Conservation (phyloP, 2,797 vertebrate genomes). For the Morus bassanus region DNA sequence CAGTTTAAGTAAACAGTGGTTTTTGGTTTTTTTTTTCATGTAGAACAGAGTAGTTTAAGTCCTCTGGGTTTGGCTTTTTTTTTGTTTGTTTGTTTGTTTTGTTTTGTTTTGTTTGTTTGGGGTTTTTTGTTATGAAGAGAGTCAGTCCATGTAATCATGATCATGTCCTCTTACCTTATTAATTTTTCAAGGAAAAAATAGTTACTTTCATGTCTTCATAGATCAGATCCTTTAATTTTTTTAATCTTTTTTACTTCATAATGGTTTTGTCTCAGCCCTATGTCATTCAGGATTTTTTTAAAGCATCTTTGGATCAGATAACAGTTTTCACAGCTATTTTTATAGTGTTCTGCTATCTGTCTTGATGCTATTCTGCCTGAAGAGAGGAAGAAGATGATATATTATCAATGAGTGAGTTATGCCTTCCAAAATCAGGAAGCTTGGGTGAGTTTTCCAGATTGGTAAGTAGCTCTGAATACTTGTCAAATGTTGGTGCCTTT, state of each 20-base stretch:
- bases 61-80: background rate
- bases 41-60: background rate
- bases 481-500: background rate
- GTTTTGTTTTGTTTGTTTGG: background rate
- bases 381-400: background rate
- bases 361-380: background rate
- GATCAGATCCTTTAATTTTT: background rate
- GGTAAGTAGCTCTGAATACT: background rate
- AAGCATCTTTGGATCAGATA: background rate
- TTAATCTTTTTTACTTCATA: fast-evolving
- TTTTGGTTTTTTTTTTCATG: background rate
- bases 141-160: background rate
- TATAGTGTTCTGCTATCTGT: background rate
- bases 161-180: background rate
- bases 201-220: background rate
- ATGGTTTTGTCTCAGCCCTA: background rate
- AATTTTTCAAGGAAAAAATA: background rate
- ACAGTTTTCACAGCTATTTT: background rate
- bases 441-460: background rate
- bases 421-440: background rate
- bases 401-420: background rate
- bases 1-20: background rate
- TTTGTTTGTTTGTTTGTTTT: background rate
- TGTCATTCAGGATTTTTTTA: background rate
- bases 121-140: background rate